These are phyloP conservation scores for Branchinecta lindahli DNA, from an alignment of 1,140 invertebrate genomes.

Conservation along the genomic window DNA sequence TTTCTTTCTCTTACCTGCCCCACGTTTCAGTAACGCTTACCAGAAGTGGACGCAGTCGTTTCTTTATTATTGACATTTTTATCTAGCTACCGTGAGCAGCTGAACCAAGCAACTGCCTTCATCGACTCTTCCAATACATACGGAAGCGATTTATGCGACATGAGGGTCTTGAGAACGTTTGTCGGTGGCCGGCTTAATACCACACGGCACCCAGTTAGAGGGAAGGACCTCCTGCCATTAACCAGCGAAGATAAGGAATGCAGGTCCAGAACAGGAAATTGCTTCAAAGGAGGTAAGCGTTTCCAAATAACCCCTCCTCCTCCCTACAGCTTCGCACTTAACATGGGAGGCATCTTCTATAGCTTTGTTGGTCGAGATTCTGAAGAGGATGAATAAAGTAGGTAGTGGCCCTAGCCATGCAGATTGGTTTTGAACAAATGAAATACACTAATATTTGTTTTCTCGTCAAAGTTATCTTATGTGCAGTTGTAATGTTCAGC, in stretches of 20 bases:
- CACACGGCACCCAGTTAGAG: constrained; percentile 29
- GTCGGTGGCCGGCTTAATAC: constrained; percentile 31
- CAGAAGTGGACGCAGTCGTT: too few species aligned
- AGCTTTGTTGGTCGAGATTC: too few species aligned
- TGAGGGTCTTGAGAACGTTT: constrained; percentile 30
- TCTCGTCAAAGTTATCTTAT: too few species aligned
- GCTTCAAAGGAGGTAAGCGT: constrained; percentile 31
- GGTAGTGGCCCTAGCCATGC: too few species aligned
- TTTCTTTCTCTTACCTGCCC: too few species aligned
- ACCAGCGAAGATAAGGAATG: constrained; percentile 31
- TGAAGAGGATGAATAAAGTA: too few species aligned
- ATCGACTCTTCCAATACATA: constrained; percentile 46
- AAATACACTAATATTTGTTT: too few species aligned
- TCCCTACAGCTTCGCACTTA: too few species aligned
- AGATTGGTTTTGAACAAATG: too few species aligned
- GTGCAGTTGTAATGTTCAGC: too few species aligned
- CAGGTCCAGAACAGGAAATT: constrained; percentile 29
- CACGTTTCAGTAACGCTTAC: too few species aligned
- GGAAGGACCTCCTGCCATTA: constrained; percentile 31
- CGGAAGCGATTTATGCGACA: constrained; percentile 43
- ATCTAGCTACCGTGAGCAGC: constrained; percentile 38
- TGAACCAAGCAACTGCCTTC: constrained; percentile 47
- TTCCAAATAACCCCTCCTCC: background rate
- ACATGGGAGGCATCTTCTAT: too few species aligned
- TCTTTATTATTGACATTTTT: background rate